Evolutionary conservation across 1,140 invertebrate genomes (phyloP).

Genomic region (Seison nebaliae): DNA sequence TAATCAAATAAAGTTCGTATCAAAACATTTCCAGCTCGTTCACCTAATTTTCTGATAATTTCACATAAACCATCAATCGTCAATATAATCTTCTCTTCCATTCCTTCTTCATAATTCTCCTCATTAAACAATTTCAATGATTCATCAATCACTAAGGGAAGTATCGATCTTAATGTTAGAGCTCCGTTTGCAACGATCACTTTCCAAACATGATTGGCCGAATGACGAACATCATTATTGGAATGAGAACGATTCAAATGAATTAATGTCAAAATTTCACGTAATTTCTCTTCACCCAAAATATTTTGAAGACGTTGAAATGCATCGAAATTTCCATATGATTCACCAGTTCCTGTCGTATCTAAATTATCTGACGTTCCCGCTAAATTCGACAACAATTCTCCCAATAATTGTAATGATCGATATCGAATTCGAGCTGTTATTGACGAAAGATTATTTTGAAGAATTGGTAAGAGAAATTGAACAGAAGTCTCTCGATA

Average conservation of each 20-base stretch:
- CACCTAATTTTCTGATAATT: constrained; percentile 79
- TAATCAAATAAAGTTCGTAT: constrained; percentile 83
- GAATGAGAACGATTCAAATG: constrained; percentile 94
- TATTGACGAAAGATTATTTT: constrained; percentile 38
- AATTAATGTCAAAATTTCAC: constrained; percentile 26
- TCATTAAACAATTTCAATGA: constrained; percentile 69
- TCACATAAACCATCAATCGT: constrained; percentile 83
- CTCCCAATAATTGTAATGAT: constrained; percentile 78
- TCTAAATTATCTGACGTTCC: constrained; percentile 94
- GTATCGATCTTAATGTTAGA: constrained; percentile 71
- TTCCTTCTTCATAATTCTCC: too few relatives aligned
- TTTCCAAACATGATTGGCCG: constrained; percentile 90
- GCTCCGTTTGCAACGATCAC: constrained; percentile 79
- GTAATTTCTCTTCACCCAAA: constrained; percentile 58
- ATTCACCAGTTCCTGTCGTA: constrained; percentile 79
- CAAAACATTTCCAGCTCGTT: constrained; percentile 82
- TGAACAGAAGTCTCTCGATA: constrained; percentile 86
- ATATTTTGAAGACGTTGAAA: constrained; percentile 50
- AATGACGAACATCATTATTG: constrained; percentile 76
- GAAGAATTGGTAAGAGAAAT: constrained; percentile 66
- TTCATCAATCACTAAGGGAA: constrained; percentile 69
- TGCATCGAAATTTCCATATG: constrained; percentile 95
- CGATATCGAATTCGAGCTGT: constrained; percentile 93
- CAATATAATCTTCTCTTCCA: constrained; percentile 77
- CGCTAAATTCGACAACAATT: constrained; percentile 63